Conservation (phyloP, 1,140 invertebrate genomes). For the Onthophagus taurus region DNA sequence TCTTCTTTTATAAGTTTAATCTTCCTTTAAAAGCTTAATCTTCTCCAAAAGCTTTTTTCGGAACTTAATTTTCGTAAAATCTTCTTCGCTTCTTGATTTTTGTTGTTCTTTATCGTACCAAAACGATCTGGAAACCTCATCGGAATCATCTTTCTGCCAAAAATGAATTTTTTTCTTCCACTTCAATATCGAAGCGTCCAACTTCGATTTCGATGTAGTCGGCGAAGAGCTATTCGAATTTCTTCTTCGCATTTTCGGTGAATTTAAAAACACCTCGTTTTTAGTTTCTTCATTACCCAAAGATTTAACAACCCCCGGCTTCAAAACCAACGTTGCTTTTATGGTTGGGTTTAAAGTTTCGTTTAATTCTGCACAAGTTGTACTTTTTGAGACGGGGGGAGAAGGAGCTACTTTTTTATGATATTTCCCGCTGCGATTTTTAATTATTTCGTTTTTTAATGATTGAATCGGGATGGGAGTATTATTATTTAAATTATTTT, state of each 20-base stretch:
- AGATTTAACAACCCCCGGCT: slow-evolving; percentile 32
- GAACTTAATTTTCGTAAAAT: slow-evolving; percentile 5
- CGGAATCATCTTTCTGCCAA: slow-evolving; percentile 14
- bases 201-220: slow-evolving; percentile 19
- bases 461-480: too few relatives aligned
- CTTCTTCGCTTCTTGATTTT: slow-evolving; percentile 14
- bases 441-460: neutral
- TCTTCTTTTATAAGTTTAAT: slow-evolving; percentile 2
- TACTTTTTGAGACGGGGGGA: slow-evolving; percentile 21
- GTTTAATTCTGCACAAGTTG: slow-evolving; percentile 2
- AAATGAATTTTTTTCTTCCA: slow-evolving; percentile 13
- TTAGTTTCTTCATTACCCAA: slow-evolving; percentile 21
- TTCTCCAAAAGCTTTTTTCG: slow-evolving; percentile 5
- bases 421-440: slow-evolving; percentile 31
- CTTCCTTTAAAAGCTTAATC: slow-evolving; percentile 9
- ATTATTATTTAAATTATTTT: too few relatives aligned
- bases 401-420: slow-evolving; percentile 32
- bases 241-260: slow-evolving; percentile 28
- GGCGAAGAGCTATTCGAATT: slow-evolving; percentile 6
- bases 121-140: neutral
- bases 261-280: slow-evolving; percentile 25
- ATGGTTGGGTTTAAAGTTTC: slow-evolving; percentile 14
- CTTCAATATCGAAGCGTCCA: slow-evolving; percentile 5
- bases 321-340: slow-evolving; percentile 33
- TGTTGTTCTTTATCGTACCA: slow-evolving; percentile 10